Base-by-base conservation (phyloP, 2,888 invertebrate genomes). In the Lysandra bellargus region DNA sequence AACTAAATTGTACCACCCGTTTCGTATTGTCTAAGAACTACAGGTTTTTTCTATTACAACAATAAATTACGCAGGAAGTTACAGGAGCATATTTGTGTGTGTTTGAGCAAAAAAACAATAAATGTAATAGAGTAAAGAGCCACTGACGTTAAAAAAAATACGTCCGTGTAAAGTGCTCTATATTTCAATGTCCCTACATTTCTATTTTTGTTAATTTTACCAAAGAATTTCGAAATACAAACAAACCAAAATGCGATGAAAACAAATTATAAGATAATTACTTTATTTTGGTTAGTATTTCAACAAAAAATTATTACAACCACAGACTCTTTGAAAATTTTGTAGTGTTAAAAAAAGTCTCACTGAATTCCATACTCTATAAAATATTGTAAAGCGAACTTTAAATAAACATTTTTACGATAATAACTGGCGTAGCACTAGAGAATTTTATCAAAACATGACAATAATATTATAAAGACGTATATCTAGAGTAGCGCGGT, bases 1-100 rank as follows among this genome's bases (percentile, higher is more conserved):
- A 17, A 53, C 76, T 33, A 76, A 76, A 30, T 14, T 30, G 23
- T 33, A 75, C 75, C 75, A 75, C 76, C 76, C 76, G 76, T 78
- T 78, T 49, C 44, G 49, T 53, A 49, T 60, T 78, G 61, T 69
- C 64, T 64, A 37, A 4, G n/a, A 33, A 60, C 40, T 78, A 64
- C 40, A 78, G n/a, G 49, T 44, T 69, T 49, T 14, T 6, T 49
- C 30, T 69, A 64, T 40, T 49, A 78, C 33, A 64, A 44, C 40
- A 33, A 76, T 75, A 49, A 14, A 5, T 74, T 49, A 12, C 30
- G 17, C 53, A 30, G 76, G 23, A 49, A 69, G 69, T 17, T 33
- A 44, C 49, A 75, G 23, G 44, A 74, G 40, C 14, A 40, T n/a
- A 74, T 74, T 23, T 75, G 0, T 44, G n/a, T 75, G 23, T 49